Conservation (phyloP, 2,888 invertebrate species). For the Hydropsyche betteni region DNA sequence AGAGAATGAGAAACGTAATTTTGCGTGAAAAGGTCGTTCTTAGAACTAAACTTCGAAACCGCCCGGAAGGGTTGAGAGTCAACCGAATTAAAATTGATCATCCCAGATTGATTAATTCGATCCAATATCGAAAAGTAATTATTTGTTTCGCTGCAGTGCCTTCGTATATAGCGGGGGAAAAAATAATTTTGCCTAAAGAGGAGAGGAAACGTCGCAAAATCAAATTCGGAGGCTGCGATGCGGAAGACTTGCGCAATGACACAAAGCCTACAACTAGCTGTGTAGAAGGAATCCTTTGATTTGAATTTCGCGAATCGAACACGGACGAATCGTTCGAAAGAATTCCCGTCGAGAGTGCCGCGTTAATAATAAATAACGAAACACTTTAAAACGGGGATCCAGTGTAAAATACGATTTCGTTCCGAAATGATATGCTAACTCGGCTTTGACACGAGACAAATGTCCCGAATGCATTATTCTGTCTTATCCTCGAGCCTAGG, state of each 20-base stretch:
- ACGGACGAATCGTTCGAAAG: too few relatives aligned
- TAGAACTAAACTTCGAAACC: too few relatives aligned
- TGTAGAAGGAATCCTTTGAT: constrained; percentile 3
- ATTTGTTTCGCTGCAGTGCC: too few relatives aligned
- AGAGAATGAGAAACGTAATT: too few relatives aligned
- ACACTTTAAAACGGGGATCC: constrained; percentile 3
- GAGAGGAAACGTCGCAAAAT: neutral
- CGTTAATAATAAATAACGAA: too few relatives aligned
- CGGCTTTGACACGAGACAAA: constrained; percentile 7
- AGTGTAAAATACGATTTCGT: neutral
- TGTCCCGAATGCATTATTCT: constrained; percentile 16
- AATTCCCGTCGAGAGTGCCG: too few relatives aligned
- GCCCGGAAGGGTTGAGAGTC: too few relatives aligned
- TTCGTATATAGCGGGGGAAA: too few relatives aligned
- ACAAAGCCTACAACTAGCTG: neutral
- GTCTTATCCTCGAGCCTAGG: constrained; percentile 3
- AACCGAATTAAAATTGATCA: too few relatives aligned
- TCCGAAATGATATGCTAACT: constrained; percentile 9
- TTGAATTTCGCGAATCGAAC: neutral
- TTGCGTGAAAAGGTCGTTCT: too few relatives aligned
- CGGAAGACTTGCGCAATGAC: constrained; percentile 21
- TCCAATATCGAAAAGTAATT: too few relatives aligned
- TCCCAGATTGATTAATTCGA: too few relatives aligned
- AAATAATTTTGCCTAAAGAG: neutral
- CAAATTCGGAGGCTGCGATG: constrained; percentile 2